Evolutionary conservation across 1,140 invertebrate species (phyloP), one percentile per base, ranked within the genome.

Genomic region (Neodiprion pinetum): DNA sequence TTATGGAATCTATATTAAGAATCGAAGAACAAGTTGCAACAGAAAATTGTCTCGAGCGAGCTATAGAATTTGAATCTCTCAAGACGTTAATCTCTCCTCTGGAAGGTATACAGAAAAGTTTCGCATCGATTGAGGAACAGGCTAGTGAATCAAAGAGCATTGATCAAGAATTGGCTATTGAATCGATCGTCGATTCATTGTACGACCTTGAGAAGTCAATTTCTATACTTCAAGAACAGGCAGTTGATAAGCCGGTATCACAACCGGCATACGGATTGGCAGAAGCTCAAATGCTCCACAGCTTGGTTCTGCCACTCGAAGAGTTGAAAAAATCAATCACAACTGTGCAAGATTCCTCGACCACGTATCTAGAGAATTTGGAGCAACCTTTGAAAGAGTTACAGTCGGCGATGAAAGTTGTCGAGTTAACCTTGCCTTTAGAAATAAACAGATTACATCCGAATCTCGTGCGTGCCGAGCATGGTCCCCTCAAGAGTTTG

Each of bases 171-270:
- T 47, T 21, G 9, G 71, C n/a, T 47, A 71, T 80, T 1, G 76
- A 81, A 11, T 70, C 74, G 7, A 76, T 82, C 8, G 75, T 79
- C 0, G 78, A 81, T 1, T 79, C 81, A 0, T 61, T 82, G 17
- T 80, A 70, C 1, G 79, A 82, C 17, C 67, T 82, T 5, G 81
- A 82, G 9, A 77, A 74, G 48, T 72, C 66, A n/a, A 79, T 82
- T 40, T 73, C 53, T n/a, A 21, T 73, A 11, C 53, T 73, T 9
- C 21, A 69, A 49, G 84, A 86, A 72, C 72, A 80, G 28, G 77
- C 9, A 77, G 10, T 67, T 23, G 70, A 72, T 2, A 49, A 47
- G 23, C 67, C 67, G 11, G 40, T 69, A 7, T 21, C 67, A 11
- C 11, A 69, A 69, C 40, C 67, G 10, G 23, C 21, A 11, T 21